phyloP scores from a whole-genome alignment of 2,888 invertebrate genomes.

The Phymatocera aterrima region DNA sequence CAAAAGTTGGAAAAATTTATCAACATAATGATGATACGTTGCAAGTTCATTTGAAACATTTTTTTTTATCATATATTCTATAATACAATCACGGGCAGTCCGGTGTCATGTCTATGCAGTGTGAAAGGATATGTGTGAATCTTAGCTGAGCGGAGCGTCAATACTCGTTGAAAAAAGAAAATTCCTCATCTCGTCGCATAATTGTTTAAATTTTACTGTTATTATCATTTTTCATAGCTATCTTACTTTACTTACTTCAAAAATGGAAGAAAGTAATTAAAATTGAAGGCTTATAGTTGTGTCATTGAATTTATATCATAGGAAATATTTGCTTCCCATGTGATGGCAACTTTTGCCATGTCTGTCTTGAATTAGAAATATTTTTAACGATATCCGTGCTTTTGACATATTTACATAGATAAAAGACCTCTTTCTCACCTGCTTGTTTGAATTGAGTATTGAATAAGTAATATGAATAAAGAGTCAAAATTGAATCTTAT shows the following conservation, averaged over 20 bases:
- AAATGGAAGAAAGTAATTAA: slow-evolving; percentile 12
- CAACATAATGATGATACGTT: not conserved
- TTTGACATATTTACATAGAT: not conserved
- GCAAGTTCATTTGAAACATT: no score
- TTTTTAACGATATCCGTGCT: slow-evolving; percentile 24
- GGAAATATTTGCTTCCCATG: slow-evolving; percentile 10
- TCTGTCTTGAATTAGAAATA: slow-evolving; percentile 21
- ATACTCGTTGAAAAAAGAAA: not conserved
- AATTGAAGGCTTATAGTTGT: slow-evolving; percentile 4
- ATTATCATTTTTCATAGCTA: slow-evolving; percentile 14
- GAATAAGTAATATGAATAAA: not conserved
- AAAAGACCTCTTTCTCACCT: not conserved
- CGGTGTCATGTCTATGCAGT: slow-evolving; percentile 43
- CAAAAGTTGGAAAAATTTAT: slow-evolving; percentile 28
- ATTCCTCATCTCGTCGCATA: not conserved
- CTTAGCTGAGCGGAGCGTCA: slow-evolving; percentile 19
- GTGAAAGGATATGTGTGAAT: slow-evolving; percentile 40
- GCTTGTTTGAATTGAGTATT: slow-evolving; percentile 21
- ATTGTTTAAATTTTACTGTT: not conserved
- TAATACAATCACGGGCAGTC: not conserved
- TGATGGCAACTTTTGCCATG: slow-evolving; percentile 42
- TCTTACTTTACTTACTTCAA: slow-evolving; percentile 7
- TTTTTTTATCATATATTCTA: not conserved
- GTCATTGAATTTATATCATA: not conserved
- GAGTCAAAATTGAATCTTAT: no score